Evolutionary conservation across 2,888 invertebrate genomes (phyloP), one percentile per base, ranked within the genome.

Genomic region (Pandemis cinnamomeana): DNA sequence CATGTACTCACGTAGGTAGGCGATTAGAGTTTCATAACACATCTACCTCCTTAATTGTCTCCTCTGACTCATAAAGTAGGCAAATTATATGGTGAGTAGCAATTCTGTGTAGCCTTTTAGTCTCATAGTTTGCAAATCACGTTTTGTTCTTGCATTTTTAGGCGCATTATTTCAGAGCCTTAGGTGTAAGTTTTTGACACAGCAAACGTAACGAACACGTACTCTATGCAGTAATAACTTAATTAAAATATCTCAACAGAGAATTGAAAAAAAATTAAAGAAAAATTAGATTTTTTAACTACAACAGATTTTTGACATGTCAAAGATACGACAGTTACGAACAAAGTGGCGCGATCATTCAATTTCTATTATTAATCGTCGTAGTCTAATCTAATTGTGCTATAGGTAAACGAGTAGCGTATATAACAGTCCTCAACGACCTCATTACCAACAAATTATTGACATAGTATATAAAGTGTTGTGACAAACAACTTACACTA

Each of bases 81-180:
- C 62, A 61, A 13, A 41, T 15, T 20, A 7, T 7, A 20, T 13
- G 6, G 6, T 48, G 53, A 48, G 15, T 67, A 6, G 60, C 13
- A 46, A n/a, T 42, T 73, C 27, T 60, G 42, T 20, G 41, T 72
- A 68, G 58, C n/a, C 64, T 41, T 27, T 70, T 70, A 61, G 51
- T 60, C 51, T 51, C 48, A 66, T 70, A 73, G 58, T 70, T 66
- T 70, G 64, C 73, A 70, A 58, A 69, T 58, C 7, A 42, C n/a
- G n/a, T 53, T 27, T 64, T 60, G 42, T 20, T 58, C 13, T 73
- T 51, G 3, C 48, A 46, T 13, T 58, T 20, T 63, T 64, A 41
- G 58, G 58, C 58, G 58, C 53, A 53, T 53, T 15, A 53, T 53
- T 53, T 53, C 15, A 8, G 8, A 53, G 53, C 53, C 53, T 7